Conservation (phyloP, 2,888 invertebrate genomes). For the Rhamphomyia laevipes region DNA sequence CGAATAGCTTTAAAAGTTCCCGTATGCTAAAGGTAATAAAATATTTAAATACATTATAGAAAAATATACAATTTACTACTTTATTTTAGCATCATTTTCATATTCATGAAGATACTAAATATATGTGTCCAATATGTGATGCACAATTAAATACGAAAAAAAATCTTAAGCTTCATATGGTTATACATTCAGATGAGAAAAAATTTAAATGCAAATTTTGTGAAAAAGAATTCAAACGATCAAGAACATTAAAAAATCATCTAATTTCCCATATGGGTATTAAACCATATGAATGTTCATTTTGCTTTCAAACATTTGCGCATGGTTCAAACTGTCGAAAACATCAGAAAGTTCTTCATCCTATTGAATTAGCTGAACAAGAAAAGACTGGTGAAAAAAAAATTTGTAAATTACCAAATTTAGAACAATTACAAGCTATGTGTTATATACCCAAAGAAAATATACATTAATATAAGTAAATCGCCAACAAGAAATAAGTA, state of each 20-base stretch:
- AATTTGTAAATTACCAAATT: neutral
- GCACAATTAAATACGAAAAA: slow-evolving; percentile 36
- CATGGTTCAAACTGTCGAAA: slow-evolving; percentile 37
- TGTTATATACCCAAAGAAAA: too few relatives aligned
- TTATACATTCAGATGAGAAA: slow-evolving; percentile 32
- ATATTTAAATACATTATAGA: too few relatives aligned
- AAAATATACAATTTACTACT: too few relatives aligned
- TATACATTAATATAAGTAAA: too few relatives aligned
- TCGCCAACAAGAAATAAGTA: too few relatives aligned
- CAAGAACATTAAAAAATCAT: slow-evolving; percentile 35
- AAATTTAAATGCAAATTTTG: slow-evolving; percentile 34
- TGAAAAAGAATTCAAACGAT: slow-evolving; percentile 31
- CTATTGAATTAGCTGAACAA: slow-evolving; percentile 32
- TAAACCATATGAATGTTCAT: slow-evolving; percentile 35
- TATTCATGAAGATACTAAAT: slow-evolving; percentile 35
- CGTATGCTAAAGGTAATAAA: slow-evolving; percentile 25
- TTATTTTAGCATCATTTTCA: slow-evolving; percentile 34
- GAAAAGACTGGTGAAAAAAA: slow-evolving; percentile 19
- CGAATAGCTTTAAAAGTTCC: slow-evolving; percentile 32
- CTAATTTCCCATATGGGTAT: slow-evolving; percentile 35
- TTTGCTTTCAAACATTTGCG: slow-evolving; percentile 34
- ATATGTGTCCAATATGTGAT: slow-evolving; percentile 37
- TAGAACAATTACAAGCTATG: neutral
- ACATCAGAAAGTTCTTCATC: slow-evolving; percentile 35
- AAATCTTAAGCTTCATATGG: slow-evolving; percentile 38